phyloP scores from a whole-genome alignment of 2,888 invertebrate genomes.

The Cotesia congregata region DNA sequence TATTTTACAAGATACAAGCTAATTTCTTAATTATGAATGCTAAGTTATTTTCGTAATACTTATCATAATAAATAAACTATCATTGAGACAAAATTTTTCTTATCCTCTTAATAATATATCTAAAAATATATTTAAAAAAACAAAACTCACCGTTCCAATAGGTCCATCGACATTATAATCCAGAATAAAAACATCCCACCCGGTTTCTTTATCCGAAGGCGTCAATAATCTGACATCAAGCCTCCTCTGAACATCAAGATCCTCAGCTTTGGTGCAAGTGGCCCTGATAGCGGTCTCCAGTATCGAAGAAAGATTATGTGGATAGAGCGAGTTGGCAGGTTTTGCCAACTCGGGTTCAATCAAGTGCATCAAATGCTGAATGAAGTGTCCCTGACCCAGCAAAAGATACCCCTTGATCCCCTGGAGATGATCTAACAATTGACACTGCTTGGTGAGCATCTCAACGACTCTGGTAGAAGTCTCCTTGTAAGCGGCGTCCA shows the following conservation, averaged over 20 bases:
- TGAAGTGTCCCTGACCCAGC: conserved; percentile 96
- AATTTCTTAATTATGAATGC: too few relatives aligned
- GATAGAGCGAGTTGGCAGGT: conserved; percentile 87
- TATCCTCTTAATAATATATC: too few relatives aligned
- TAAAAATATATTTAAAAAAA: too few relatives aligned
- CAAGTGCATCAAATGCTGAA: conserved; percentile 92
- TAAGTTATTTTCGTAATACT: too few relatives aligned
- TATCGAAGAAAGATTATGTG: conserved; percentile 89
- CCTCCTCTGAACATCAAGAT: conserved; percentile 88
- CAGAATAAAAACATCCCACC: conserved; percentile 90
- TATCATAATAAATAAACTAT: too few relatives aligned
- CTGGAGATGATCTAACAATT: conserved; percentile 90
- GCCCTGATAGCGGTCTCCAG: conserved; percentile 89
- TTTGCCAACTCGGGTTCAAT: conserved; percentile 90
- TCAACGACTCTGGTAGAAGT: conserved; percentile 89
- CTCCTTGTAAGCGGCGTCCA: conserved; percentile 88
- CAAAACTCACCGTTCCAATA: conserved; percentile 80
- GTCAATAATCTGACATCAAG: conserved; percentile 84
- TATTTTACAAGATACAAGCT: too few relatives aligned
- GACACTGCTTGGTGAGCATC: conserved; percentile 88
- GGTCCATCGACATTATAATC: conserved; percentile 92
- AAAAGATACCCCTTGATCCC: conserved; percentile 92
- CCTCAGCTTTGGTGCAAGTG: conserved; percentile 95
- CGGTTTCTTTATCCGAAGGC: conserved; percentile 79
- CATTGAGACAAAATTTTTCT: too few relatives aligned